Conservation (phyloP, 2,888 invertebrate species). For the Polydrusus pterygomalis region DNA sequence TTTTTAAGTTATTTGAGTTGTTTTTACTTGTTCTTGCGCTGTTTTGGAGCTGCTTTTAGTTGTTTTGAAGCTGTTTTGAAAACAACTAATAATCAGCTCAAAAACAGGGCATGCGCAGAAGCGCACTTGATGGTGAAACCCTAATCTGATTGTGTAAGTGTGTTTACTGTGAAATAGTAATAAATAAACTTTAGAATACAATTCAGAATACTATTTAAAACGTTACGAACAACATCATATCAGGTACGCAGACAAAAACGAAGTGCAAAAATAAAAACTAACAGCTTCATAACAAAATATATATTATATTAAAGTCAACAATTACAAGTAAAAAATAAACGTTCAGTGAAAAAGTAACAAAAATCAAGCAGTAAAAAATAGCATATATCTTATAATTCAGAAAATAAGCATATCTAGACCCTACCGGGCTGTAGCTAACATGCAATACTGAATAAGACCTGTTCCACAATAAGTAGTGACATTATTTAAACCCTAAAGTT, state of each 20-base stretch:
- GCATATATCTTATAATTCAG: constrained; percentile 64
- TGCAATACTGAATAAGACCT: constrained; percentile 66
- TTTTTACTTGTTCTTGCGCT: too few relatives aligned
- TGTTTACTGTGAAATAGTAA: not conserved
- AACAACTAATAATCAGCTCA: too few relatives aligned
- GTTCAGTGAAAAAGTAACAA: constrained; percentile 71
- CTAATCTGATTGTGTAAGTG: too few relatives aligned
- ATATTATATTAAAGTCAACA: constrained; percentile 76
- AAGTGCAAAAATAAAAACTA: constrained; percentile 62
- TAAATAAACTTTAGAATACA: constrained; percentile 20
- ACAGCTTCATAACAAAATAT: constrained; percentile 74
- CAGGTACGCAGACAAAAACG: constrained; percentile 66
- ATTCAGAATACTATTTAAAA: constrained; percentile 58
- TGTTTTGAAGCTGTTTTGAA: too few relatives aligned
- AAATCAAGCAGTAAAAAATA: constrained; percentile 67
- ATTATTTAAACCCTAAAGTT: not conserved
- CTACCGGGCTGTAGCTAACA: constrained; percentile 64
- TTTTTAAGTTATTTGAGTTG: too few relatives aligned
- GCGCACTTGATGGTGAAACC: too few relatives aligned
- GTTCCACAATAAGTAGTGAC: constrained; percentile 21
- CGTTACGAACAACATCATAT: constrained; percentile 64
- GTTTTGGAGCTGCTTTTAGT: too few relatives aligned
- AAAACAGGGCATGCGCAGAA: too few relatives aligned
- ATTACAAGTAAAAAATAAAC: constrained; percentile 71
- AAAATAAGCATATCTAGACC: constrained; percentile 70